A percentile compares a stretch with the other conserved stretches of the same genome.
Conservation (phyloP, 2,888 invertebrate species). For the Cryptosula pallasiana region DNA sequence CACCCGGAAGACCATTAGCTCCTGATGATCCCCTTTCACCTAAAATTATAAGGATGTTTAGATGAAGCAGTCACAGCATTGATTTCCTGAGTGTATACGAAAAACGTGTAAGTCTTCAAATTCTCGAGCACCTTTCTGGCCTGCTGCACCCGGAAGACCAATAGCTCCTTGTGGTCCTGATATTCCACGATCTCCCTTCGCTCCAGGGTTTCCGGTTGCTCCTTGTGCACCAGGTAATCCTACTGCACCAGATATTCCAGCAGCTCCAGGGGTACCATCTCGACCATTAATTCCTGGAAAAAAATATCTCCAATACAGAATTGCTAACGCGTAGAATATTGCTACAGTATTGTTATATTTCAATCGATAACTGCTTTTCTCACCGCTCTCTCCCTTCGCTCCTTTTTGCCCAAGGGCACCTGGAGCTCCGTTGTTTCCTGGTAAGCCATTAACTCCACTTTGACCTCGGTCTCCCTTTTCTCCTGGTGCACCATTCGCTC, state of each 20-base stretch:
- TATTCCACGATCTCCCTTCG: neutral
- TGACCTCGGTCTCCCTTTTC: neutral
- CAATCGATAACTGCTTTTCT: too few species aligned
- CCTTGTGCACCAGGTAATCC: neutral
- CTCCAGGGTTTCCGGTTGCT: neutral
- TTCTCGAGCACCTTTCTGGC: neutral
- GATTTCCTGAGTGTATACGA: too few species aligned
- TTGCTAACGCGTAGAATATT: too few species aligned
- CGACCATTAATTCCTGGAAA: neutral
- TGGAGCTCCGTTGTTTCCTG: neutral
- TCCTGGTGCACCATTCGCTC: neutral
- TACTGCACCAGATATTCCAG: neutral
- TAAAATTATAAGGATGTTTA: too few species aligned
- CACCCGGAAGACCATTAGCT: neutral
- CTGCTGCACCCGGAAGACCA: neutral
- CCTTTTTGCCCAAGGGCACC: neutral
- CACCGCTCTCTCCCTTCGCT: neutral
- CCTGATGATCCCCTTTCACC: neutral
- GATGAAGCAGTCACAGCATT: too few species aligned
- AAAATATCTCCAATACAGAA: neutral
- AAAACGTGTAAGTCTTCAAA: too few species aligned
- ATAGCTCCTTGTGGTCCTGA: neutral
- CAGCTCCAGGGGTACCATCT: neutral
- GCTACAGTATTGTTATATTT: too few species aligned
- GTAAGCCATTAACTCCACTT: neutral